Base-by-base conservation (phyloP, 2,888 invertebrate genomes). In the Hyppa rectilinea region DNA sequence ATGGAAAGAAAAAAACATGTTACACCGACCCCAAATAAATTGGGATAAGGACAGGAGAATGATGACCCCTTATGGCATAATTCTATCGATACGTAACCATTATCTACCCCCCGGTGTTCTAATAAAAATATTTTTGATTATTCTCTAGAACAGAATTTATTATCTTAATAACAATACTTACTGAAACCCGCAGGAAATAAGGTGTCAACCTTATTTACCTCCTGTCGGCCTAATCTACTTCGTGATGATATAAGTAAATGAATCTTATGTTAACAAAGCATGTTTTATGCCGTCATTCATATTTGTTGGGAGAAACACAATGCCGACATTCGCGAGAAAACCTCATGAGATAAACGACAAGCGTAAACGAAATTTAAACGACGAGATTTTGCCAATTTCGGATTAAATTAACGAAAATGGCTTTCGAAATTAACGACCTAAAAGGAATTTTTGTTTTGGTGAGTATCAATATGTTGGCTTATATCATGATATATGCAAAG, bases 151-250 rank as follows among this genome's bases (percentile, higher is more conserved):
- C 26, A 50, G 49, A 58, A 56, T 64, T 58, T 49, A 47, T 59
- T 79, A 75, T 75, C 71, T 68, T 31, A 67, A 75, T 67, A 81
- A 66, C 81, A 75, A 82, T 76, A 71, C 56, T 62, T 26, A 76
- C 58, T 66, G 55, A 68, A 82, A 83, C 84, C 85, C 88, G 88
- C 89, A 93, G 95, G 94, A 95, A 94, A 94, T 91, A 89, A 87
- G 88, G 85, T 92, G 91, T 94, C 93, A 94, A 89, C 87, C 76
- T 75, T 95, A 92, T 95, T 96, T 95, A 87, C 82, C 82, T 89
- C 89, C 82, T 87, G 92, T 92, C 93, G 87, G 79, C 84, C 89
- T 94, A 94, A 94, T 94, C 93, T 92, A 83, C 75, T 89, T 88
- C 83, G 88, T 88, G 89, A 90, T 88, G 71, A n/a, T n/a, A n/a